Percentiles rank a stretch among this genome's conserved stretches.
Conservation (phyloP, 2,888 invertebrate species). For the Cybosia mesomella region DNA sequence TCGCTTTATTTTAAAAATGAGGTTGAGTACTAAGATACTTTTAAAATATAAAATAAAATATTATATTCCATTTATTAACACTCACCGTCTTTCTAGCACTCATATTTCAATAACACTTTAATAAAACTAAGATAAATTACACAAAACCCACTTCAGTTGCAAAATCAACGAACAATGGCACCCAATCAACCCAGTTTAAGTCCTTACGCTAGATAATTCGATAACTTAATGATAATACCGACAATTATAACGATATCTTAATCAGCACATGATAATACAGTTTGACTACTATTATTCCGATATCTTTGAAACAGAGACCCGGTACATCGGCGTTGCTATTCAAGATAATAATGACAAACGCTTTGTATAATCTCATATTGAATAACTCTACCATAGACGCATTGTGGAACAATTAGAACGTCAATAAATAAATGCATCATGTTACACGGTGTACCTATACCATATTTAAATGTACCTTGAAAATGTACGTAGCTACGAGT, state of each 20-base stretch:
- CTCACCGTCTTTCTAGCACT: conserved; percentile 50
- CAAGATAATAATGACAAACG: conserved; percentile 28
- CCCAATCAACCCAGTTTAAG: conserved; percentile 57
- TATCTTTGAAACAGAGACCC: conserved; percentile 34
- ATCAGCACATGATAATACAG: conserved; percentile 55
- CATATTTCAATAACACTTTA: conserved; percentile 50
- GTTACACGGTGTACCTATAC: conserved; percentile 48
- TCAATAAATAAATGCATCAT: conserved; percentile 50
- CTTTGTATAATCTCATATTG: conserved; percentile 36
- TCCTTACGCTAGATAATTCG: conserved; percentile 66
- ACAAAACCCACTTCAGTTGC: conserved; percentile 61
- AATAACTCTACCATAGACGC: conserved; percentile 29
- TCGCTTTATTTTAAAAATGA: neutral
- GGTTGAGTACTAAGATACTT: neutral
- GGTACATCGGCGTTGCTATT: conserved; percentile 35
- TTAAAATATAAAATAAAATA: too few species aligned
- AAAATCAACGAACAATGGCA: conserved; percentile 67
- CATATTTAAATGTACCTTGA: conserved; percentile 42
- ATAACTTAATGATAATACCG: conserved; percentile 57
- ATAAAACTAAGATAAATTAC: conserved; percentile 51
- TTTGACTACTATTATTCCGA: conserved; percentile 46
- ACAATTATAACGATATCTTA: conserved; percentile 46
- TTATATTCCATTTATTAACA: conserved; percentile 11
- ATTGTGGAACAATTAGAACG: conserved; percentile 38
- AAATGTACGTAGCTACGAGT: conserved; percentile 23